Evolutionary conservation across 2,113 vertebrate genomes (phyloP), one percentile per base, ranked within the genome.

Genomic region (Bubo blakistoni): DNA sequence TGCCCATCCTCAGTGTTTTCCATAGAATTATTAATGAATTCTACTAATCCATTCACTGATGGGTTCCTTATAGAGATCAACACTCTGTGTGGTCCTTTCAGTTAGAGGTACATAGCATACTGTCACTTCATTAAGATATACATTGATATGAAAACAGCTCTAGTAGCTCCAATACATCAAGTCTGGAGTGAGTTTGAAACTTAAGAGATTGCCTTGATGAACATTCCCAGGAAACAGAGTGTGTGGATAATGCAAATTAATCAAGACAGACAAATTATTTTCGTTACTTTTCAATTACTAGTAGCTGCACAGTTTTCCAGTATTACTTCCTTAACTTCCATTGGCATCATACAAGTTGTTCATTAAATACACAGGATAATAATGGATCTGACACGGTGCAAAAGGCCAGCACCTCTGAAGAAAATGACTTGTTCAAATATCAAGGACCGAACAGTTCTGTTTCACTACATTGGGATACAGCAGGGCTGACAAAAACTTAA

Each of bases 311-410:
- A 77, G 34, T 54, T 61, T 92, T 77, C 63, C 38, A 69, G 22
- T 65, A 77, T 51, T 74, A 26, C 27, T 76, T 77, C 49, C 42
- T 47, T 91, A 72, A 58, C 52, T 86, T 86, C 46, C 59, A 44
- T 40, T 80, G 52, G 44, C 32, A 66, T 74, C 42, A 52, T n/a
- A 78, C 0, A 0, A n/a, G 20, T 69, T 3, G 3, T 49, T 84
- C 7, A 44, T 92, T 83, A 81, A 90, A 78, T 49, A 74, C 11
- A 44, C 26, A 44, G 58, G 11, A 25, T 81, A 66, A 66, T 52
- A 62, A 74, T 52, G 44, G 40, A 52, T 74, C 34, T 88, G 65
- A 54, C 2, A 4, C 17, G 24, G 47, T 82, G 65, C 44, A 87
- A 85, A 78, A 88, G 19, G 54, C 29, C 44, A 73, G 14, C 6